Percentiles rank a stretch among this genome's conserved stretches.
phyloP scores from a whole-genome alignment of 1,140 invertebrate species.

The Leptopilina clavipes region DNA sequence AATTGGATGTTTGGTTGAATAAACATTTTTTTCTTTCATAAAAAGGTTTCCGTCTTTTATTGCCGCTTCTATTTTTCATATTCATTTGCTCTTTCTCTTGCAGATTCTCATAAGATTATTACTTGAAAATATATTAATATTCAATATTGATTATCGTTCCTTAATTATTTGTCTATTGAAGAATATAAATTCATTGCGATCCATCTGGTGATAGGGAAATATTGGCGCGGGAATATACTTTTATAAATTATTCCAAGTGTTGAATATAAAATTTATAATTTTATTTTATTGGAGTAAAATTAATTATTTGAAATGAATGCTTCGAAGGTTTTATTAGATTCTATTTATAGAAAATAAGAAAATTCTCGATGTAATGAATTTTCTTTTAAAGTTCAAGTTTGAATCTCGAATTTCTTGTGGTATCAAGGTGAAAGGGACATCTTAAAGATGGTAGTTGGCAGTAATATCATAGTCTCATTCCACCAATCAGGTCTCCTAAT shows the following conservation, averaged over 20 bases:
- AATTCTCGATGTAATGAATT: not conserved
- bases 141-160: too few species aligned
- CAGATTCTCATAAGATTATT: not conserved
- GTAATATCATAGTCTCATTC: conserved; percentile 32
- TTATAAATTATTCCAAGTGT: too few species aligned
- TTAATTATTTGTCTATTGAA: too few species aligned
- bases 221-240: too few species aligned
- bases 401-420: conserved; percentile 3
- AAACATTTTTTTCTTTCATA: not conserved
- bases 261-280: too few species aligned
- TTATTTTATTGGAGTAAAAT: too few species aligned
- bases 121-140: too few species aligned
- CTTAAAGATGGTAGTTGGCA: conserved; percentile 16
- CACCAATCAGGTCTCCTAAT: conserved; percentile 31
- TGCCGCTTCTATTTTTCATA: not conserved
- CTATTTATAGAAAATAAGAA: not conserved
- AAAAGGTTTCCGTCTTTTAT: not conserved
- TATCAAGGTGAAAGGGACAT: not conserved
- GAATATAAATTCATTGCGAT: too few species aligned
- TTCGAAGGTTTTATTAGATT: too few species aligned
- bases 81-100: not conserved
- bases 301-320: too few species aligned
- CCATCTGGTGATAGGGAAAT: too few species aligned
- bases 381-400: not conserved
- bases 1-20: not conserved